phyloP scores from a whole-genome alignment of 2,888 invertebrate species.

The Drosophila mulleri region DNA sequence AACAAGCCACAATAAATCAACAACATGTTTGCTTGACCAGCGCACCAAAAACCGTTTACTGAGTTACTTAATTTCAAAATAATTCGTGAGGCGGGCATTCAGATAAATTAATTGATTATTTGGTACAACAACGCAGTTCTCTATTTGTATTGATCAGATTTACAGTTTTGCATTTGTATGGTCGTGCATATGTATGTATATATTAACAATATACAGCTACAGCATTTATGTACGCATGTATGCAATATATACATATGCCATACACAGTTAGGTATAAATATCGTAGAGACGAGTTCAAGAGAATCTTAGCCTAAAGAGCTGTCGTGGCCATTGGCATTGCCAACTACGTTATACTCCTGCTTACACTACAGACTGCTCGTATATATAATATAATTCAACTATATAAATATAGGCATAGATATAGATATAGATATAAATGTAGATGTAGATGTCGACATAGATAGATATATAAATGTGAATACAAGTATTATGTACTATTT shows the following conservation, averaged over 20 bases:
- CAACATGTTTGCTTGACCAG: conserved; percentile 48
- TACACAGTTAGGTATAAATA: conserved; percentile 1
- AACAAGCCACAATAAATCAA: conserved; percentile 67
- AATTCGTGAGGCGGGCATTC: not conserved
- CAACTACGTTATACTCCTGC: conserved; percentile 27
- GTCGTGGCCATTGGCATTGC: conserved; percentile 16
- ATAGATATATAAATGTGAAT: not conserved
- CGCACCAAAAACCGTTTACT: conserved; percentile 57
- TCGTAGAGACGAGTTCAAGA: conserved; percentile 5
- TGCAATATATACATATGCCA: not conserved
- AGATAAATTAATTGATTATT: conserved; percentile 13
- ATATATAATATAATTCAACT: conserved; percentile 1
- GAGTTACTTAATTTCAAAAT: conserved; percentile 17
- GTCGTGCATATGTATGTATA: conserved; percentile 5
- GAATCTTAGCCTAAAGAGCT: conserved; percentile 32
- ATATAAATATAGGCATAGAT: not conserved
- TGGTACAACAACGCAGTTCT: conserved; percentile 11
- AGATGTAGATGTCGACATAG: not conserved
- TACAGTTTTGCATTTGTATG: conserved; percentile 10
- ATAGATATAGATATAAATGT: not conserved
- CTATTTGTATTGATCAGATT: conserved; percentile 7
- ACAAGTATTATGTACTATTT: not conserved
- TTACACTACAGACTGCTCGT: conserved; percentile 22
- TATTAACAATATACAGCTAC: conserved; percentile 14
- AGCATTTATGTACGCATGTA: conserved; percentile 12